These are phyloP conservation scores for Aplysina aerophoba DNA, from an alignment of 37 sponge, comb jelly and placozoan species.

Conservation along the genomic window DNA sequence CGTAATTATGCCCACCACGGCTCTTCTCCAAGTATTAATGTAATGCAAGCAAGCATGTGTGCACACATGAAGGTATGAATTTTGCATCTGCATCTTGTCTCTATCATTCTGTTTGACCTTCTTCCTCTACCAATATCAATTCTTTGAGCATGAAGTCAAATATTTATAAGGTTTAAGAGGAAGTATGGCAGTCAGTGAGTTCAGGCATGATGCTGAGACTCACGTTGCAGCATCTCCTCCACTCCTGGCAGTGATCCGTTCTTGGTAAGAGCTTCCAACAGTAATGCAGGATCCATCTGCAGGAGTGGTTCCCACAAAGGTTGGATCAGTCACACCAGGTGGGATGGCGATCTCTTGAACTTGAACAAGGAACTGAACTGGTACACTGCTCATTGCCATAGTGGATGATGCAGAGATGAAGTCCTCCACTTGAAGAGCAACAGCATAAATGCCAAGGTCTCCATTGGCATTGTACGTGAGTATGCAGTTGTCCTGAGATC, in stretches of 20 bases:
- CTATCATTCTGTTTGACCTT: too few relatives aligned
- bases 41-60: too few relatives aligned
- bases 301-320: conserved; percentile 9
- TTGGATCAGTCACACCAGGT: neutral
- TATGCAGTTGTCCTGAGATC: conserved; percentile 18
- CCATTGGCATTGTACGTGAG: conserved; percentile 2
- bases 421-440: conserved; percentile 51
- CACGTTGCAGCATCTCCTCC: conserved; percentile 30
- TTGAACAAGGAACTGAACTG: conserved; percentile 42
- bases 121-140: too few relatives aligned
- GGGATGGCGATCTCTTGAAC: neutral
- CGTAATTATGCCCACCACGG: too few relatives aligned
- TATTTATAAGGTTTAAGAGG: too few relatives aligned
- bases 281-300: conserved; percentile 41
- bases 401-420: conserved; percentile 1
- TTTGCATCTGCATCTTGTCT: too few relatives aligned
- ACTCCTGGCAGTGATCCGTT: conserved; percentile 21
- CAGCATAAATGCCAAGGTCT: conserved; percentile 34
- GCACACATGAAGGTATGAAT: too few relatives aligned
- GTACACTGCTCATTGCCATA: conserved; percentile 45
- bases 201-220: neutral
- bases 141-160: too few relatives aligned
- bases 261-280: conserved; percentile 32
- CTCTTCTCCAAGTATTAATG: too few relatives aligned
- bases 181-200: too few relatives aligned